Conservation (phyloP, 1,140 invertebrate species). For the Cotesia glomerata region DNA sequence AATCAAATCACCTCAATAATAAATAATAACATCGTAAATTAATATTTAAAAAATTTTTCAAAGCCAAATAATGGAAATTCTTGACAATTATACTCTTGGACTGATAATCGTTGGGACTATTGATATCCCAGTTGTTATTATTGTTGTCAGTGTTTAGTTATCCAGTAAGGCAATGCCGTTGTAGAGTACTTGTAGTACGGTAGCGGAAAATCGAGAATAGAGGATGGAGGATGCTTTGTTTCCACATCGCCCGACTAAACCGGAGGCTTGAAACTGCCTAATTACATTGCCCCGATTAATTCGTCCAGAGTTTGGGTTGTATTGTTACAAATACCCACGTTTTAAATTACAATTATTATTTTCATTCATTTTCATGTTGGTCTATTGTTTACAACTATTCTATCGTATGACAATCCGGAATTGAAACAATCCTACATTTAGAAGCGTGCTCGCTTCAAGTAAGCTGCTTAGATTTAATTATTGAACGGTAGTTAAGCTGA, state of each 20-base stretch:
- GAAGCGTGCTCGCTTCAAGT: neutral
- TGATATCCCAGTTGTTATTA: too few relatives aligned
- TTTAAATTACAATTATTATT: neutral
- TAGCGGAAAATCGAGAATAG: too few relatives aligned
- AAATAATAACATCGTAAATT: too few relatives aligned
- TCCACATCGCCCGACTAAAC: conserved; percentile 1
- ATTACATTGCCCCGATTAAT: conserved; percentile 19
- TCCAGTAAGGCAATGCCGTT: too few relatives aligned
- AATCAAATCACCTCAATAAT: too few relatives aligned
- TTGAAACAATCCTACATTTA: neutral
- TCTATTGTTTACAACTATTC: conserved; percentile 7
- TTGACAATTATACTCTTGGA: neutral
- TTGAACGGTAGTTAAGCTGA: too few relatives aligned
- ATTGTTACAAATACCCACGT: conserved; percentile 5
- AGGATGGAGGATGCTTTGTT: conserved; percentile 8
- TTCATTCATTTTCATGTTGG: neutral
- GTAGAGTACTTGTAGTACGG: too few relatives aligned
- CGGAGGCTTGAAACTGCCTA: conserved; percentile 14
- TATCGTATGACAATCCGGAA: neutral
- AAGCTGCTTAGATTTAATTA: too few relatives aligned
- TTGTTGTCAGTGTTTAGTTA: too few relatives aligned
- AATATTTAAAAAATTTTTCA: too few relatives aligned
- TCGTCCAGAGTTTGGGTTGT: neutral
- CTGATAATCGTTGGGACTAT: too few relatives aligned
- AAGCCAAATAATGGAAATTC: neutral